Base-by-base conservation (phyloP, 2,888 invertebrate genomes). In the Acanthosoma haemorrhoidale region DNA sequence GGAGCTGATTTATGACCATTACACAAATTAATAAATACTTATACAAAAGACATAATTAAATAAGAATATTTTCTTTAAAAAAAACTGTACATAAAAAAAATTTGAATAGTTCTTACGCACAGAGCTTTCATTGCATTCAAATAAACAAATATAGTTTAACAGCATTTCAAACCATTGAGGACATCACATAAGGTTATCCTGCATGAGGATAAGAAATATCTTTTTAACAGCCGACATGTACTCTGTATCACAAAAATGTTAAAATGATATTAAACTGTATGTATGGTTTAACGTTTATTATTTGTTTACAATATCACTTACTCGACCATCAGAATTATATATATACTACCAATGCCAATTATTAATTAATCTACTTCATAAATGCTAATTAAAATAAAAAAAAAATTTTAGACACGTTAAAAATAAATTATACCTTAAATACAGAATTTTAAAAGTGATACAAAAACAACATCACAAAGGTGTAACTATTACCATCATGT, bases 351-450 rank as follows among this genome's bases (percentile, higher is more conserved):
- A n/a, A 51, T 25, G 29, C 21, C 6, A 51, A 51, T 25, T 25
- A 16, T 1, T 51, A 25, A 6, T 25, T 25, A 25, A 51, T n/a
- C n/a, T 13, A n/a, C n/a, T 25, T 43, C 11, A 18, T 21, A 43
- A 43, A 43, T 43, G 43, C 21, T 43, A 43, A 43, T 25, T 25
- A 51, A 51, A 51, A 51, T 51, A n/a, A 51, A 25, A 51, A 51
- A 21, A 29, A 51, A 51, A 51, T 25, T 13, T 25, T 51, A 2
- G 29, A 4, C 25, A 13, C 25, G 5, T 43, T 13, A 21, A 21
- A 13, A 21, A 25, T 51, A n/a, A 21, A 51, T 1, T 25, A 51
- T 9, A 1, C n/a, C n/a, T 51, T n/a, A 51, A 51, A 51, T 13
- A 25, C 51, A 51, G n/a, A n/a, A n/a, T n/a, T n/a, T n/a, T n/a